Conservation (phyloP, 2,113 vertebrate species). For the Phoenicopterus ruber region DNA sequence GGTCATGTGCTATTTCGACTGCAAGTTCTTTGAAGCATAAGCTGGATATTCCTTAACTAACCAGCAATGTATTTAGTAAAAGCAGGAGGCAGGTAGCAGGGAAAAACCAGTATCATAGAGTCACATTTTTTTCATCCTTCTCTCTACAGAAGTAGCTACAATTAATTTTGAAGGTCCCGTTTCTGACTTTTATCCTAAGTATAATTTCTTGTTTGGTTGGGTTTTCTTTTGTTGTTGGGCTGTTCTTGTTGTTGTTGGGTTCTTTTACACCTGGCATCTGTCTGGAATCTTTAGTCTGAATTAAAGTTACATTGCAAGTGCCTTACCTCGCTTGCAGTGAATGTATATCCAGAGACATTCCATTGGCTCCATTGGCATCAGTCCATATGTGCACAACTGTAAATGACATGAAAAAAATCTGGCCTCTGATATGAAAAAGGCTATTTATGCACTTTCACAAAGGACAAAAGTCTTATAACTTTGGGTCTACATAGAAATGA, state of each 20-base stretch:
- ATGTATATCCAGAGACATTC: constrained; percentile 15
- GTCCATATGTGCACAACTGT: constrained; percentile 6
- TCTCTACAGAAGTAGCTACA: background rate
- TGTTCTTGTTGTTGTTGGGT: background rate
- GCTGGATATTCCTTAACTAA: background rate
- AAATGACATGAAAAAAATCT: constrained; percentile 46
- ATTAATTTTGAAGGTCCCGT: background rate
- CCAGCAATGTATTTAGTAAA: background rate
- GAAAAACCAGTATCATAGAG: background rate
- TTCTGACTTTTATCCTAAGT: background rate
- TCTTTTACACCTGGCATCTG: background rate
- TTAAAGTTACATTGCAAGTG: background rate
- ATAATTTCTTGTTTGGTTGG: background rate
- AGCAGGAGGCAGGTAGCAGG: background rate
- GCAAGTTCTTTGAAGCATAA: background rate
- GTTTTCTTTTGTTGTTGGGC: background rate
- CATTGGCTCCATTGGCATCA: background rate
- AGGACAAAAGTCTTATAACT: constrained; percentile 75
- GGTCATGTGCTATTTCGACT: background rate
- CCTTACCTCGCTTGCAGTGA: background rate
- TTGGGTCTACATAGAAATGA: constrained; percentile 72
- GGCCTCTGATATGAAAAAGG: constrained; percentile 54
- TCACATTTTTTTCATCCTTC: background rate
- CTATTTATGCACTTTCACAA: constrained; percentile 64
- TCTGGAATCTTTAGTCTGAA: background rate